Evolutionary conservation across 2,113 vertebrate genomes (phyloP), one percentile per base, ranked within the genome.

Genomic region (Macquaria ambigua): DNA sequence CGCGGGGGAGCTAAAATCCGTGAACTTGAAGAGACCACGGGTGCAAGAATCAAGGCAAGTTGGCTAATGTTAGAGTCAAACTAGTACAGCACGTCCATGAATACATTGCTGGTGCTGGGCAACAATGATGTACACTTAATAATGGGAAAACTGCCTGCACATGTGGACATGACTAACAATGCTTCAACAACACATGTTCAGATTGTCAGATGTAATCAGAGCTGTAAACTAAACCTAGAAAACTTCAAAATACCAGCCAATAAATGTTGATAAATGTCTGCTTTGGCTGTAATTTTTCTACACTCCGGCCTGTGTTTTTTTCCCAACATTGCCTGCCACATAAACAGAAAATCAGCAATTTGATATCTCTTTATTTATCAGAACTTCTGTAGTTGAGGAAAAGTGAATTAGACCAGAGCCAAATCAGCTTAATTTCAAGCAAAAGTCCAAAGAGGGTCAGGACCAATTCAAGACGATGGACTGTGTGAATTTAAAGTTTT

Each of bases 41-140:
- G 97, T 77, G 95, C 97, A 14, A 97, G 94, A 93, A 98, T 99
- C 93, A 96, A 98, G 96, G 98, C 95, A 96, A 88, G 74, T 79
- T 61, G 2, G 46, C 21, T 4, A 12, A 12, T 28, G 39, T 6
- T 73, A 1, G 15, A 66, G 3, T 67, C 4, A 62, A 55, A 39
- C 8, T 34, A 28, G 4, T 1, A 8, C 0, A 31, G 55, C 28
- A n/a, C 28, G n/a, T 58, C 0, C 9, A 9, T 28, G 2, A 31
- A 14, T 8, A 25, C 4, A 14, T 3, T 23, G 5, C 3, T 41
- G 12, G 15, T 58, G 37, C 20, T 59, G 31, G 23, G 34, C 5
- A 23, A 10, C n/a, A 6, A 8, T 69, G 28, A 34, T 62, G 16
- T 28, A 10, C 1, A 70, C 10, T 23, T 37, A 1, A 21, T 21